Evolutionary conservation across 2,888 invertebrate species (phyloP), one percentile per base, ranked within the genome.

Genomic region (Theodoxus fluviatilis): DNA sequence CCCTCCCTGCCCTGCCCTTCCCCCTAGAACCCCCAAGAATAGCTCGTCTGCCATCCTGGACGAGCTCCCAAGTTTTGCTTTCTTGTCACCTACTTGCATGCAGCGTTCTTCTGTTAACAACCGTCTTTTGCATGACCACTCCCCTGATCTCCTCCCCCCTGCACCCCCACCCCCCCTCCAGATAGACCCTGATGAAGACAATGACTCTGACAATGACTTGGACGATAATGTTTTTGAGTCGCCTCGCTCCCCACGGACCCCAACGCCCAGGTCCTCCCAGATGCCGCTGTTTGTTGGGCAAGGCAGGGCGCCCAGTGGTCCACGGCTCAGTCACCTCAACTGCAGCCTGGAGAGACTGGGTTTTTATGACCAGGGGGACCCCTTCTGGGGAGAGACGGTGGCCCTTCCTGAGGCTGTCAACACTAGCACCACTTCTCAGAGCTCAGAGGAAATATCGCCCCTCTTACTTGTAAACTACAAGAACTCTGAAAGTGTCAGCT

Each of bases 401-500:
- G 68, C 71, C n/a, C 74, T 80, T 28, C 77, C 75, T 37, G 77
- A 74, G 63, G 70, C 75, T 67, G 75, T 77, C 69, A 73, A 72
- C 69, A 71, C 73, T 65, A 78, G 76, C 31, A 74, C 75, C 67
- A 63, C 63, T 43, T 71, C 75, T 67, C 73, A 73, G 66, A 77
- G 74, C 64, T 91, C 91, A 2, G 87, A 86, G 35, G 89, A 89
- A 70, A 79, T 83, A 28, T 83, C 84, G n/a, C 83, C 84, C 43
- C 76, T 82, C 68, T 81, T 84, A 75, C 81, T 85, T 49, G 80
- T 83, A 55, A 83, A 85, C 76, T 86, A 87, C 79, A 87, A 86
- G 77, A 85, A 90, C 79, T 90, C 92, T 63, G 94, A 95, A 83
- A 83, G 79, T 75, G 95, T 95, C 0, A 95, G 94, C 64, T 95